Conservation (phyloP, 2,113 vertebrate species). For the Menura novaehollandiae region DNA sequence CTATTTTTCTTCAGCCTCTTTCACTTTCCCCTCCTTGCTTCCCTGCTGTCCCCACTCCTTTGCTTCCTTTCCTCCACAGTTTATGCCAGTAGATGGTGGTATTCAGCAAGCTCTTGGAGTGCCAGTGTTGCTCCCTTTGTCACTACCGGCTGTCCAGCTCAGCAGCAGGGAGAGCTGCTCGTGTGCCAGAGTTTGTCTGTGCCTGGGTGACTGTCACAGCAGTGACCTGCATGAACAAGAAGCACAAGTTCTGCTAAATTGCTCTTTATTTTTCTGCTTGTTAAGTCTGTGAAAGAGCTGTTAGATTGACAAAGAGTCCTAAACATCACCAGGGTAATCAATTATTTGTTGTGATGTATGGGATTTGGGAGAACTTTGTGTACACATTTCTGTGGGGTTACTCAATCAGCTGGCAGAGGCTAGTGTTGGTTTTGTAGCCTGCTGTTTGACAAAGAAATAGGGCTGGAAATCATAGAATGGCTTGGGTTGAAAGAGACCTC, state of each 20-base stretch:
- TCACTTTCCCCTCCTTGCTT: background rate
- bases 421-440: background rate
- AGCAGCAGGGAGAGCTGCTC: background rate
- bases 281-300: background rate
- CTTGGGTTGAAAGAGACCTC: background rate
- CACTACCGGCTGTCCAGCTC: background rate
- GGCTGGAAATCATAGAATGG: background rate
- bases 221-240: background rate
- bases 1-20: background rate
- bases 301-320: background rate
- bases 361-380: background rate
- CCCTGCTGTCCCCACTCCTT: background rate
- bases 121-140: background rate
- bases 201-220: background rate
- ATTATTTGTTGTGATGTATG: background rate
- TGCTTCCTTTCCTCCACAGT: background rate
- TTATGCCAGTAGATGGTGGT: conserved; percentile 37
- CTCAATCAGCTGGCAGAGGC: background rate
- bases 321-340: background rate
- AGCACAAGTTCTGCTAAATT: background rate
- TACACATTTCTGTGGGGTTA: background rate
- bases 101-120: conserved; percentile 1
- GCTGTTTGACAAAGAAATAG: background rate
- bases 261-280: background rate
- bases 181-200: background rate